Base-by-base conservation (phyloP, 1,140 invertebrate genomes). In the Argopecten irradians region DNA sequence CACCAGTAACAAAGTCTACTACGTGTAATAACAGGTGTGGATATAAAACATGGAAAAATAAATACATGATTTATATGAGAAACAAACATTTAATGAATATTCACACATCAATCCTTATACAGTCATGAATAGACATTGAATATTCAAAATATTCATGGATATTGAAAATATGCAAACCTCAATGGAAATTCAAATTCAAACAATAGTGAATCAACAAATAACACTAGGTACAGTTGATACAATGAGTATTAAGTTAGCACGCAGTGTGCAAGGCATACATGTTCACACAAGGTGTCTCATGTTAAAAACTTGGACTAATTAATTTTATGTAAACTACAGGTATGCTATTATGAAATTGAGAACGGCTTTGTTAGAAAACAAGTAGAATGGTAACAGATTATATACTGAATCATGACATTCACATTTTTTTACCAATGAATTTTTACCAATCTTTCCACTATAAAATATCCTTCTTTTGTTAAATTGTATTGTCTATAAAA, bases 51-150 rank as follows among this genome's bases (percentile, higher is more conserved):
- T 71, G 55, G 28, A 71, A 71, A 71, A 71, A 71, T 71, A 71
- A 71, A 71, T 71, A 71, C 55, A 71, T 71, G 55, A 71, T 71
- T 71, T 71, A 71, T 71, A 71, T 71, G 55, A n/a, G 55, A 71
- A 71, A 71, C 55, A 71, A 71, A 28, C 22, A 71, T 71, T 39
- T 5, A 13, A 39, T 39, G 36, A 8, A 39, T 39, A 39, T 39
- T 39, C 36, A 39, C 13, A 39, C 36, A 39, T 39, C 36, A 39
- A 39, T 39, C n/a, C n/a, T n/a, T n/a, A n/a, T n/a, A n/a, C n/a
- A n/a, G 36, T 39, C 5, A 39, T 39, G 36, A 39, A 39, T 39
- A 39, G 13, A 39, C 36, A 39, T 39, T 39, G 36, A 39, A 8
- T 39, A 39, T 39, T 39, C 36, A 39, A 46, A 46, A 11, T 16